Base-by-base conservation (phyloP, 2,888 invertebrate species). In the Tetramorium bicarinatum region DNA sequence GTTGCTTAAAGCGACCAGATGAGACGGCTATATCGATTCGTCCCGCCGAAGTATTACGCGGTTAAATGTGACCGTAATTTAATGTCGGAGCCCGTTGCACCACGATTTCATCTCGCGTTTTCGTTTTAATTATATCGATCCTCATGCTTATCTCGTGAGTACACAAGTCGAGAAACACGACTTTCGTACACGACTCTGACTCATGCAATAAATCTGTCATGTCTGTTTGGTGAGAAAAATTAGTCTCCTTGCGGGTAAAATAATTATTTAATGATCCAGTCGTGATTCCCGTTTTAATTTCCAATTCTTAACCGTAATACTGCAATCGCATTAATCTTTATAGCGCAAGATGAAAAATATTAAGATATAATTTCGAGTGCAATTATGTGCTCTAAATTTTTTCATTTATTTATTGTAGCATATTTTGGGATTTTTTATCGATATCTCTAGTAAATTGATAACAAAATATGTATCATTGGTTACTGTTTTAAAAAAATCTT, bases 1-100 rank as follows among this genome's bases (percentile, higher is more conserved):
- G 82, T 89, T 89, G 88, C 77, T 86, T 82, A 89, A 86, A 87
- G 71, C 80, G 66, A 71, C 87, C 64, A 29, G 62, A 74, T 56
- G 84, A 75, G 66, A 83, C 52, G 79, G 75, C 83, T 59, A 47
- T 79, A 79, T 79, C 69, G 82, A 66, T 84, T 72, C 56, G 71
- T 44, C 64, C 62, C 86, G 82, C 34, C 66, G 11, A 74, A 81
- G 62, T 81, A 81, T 81, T 81, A 62, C 49, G 52, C 74, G 44
- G 59, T 74, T 62, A 74, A 81, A 81, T 15, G 62, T 47, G 81
- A 59, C 74, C 79, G 67, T 79, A 79, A 79, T 79, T 79, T 79
- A 69, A 79, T 15, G 69, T 38, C 34, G 21, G 67, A 6, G 13
- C 15, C 25, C 74, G 81, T 62, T 62, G 49, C 74, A 61, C 81